Percentiles rank a stretch among this genome's conserved stretches.
phyloP scores from a whole-genome alignment of 2,888 invertebrate species.

The Pseudococcus viburni region DNA sequence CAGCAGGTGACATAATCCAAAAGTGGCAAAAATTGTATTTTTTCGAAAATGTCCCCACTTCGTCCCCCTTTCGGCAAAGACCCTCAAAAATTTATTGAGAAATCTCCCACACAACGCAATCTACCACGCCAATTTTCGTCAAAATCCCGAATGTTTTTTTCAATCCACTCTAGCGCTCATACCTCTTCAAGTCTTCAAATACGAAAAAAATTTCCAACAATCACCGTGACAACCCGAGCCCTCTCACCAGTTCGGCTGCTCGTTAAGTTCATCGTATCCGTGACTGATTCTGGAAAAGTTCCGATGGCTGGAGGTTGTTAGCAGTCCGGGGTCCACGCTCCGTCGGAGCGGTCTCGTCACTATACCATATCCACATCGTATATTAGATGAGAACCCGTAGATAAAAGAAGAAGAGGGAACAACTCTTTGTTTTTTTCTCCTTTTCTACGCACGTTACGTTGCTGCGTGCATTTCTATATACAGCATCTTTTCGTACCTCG shows the following conservation, averaged over 20 bases:
- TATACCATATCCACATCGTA: background rate
- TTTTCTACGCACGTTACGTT: background rate
- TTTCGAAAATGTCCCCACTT: no score
- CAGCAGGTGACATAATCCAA: no score
- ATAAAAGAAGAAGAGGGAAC: background rate
- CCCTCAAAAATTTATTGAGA: no score
- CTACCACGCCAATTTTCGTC: no score
- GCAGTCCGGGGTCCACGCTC: background rate
- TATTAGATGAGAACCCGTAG: background rate
- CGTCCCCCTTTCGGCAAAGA: no score
- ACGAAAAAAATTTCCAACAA: background rate
- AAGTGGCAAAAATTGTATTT: no score
- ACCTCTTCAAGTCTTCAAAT: background rate
- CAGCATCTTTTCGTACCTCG: background rate
- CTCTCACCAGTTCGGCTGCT: background rate
- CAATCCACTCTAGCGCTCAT: background rate
- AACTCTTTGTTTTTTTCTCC: background rate
- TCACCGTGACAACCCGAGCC: background rate
- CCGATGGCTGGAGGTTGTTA: background rate
- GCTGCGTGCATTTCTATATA: slow-evolving; percentile 7
- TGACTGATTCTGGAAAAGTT: slow-evolving; percentile 13
- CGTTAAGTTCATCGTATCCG: slow-evolving; percentile 35
- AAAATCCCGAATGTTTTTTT: no score
- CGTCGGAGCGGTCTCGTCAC: background rate
- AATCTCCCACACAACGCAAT: no score